Base-by-base conservation (phyloP, 2,888 invertebrate genomes). In the Epinotia brunnichana region DNA sequence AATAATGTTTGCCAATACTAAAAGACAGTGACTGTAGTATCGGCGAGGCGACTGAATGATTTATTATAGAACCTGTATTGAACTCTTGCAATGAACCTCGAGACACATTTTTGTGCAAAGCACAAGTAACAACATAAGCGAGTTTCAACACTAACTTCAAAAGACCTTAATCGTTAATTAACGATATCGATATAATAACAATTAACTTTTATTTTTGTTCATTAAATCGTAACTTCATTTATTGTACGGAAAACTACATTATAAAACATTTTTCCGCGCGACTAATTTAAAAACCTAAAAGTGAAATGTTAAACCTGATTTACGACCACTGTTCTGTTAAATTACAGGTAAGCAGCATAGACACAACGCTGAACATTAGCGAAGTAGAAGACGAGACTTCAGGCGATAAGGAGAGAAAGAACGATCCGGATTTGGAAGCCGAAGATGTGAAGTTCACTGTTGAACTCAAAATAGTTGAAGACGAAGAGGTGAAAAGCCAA, bases 401-500 rank as follows among this genome's bases (percentile, higher is more conserved):
- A 44, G 51, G 11, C 44, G 67, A 24, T 56, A 41, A 56, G 60
- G 62, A 69, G 69, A 74, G 67, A 80, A 70, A 79, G 79, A 75
- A 73, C 54, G 84, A 84, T n/a, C 79, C 77, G 29, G 90, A 91
- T 72, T 80, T 85, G 76, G 89, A 90, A 74, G 77, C 87, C 76
- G 90, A 91, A 73, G 87, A 90, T 75, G 81, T 89, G 66, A 89
- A 90, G 77, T 79, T 90, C 48, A 87, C 87, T 72, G 83, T 92
- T 74, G 93, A 94, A 78, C 86, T 94, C 41, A 92, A 92, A 86
- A 94, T 94, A 66, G 84, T 92, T 54, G 94, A 94, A 86, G 93
- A 94, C 71, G 88, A 89, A 80, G 93, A 93, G 51, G 77, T 78
- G 10, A 78, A 81, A 62, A 73, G 76, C 21, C 81, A 78, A 70